A percentile compares a stretch with the other conserved stretches of the same genome.
phyloP scores from a whole-genome alignment of 2,888 invertebrate genomes.

The Nasonia oneida region DNA sequence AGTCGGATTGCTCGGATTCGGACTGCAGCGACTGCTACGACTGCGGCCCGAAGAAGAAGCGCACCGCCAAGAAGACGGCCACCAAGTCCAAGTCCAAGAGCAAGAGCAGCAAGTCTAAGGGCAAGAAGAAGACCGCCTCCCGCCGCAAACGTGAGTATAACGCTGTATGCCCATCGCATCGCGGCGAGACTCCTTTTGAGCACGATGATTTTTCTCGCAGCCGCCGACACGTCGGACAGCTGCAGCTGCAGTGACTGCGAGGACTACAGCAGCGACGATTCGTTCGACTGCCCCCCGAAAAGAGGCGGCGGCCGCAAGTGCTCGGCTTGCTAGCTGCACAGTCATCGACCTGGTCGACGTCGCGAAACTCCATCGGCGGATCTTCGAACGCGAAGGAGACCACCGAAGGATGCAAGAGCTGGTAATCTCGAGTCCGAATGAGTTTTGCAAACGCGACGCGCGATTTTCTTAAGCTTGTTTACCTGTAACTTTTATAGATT shows the following conservation, averaged over 20 bases:
- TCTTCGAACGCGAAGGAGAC: no score
- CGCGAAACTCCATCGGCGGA: no score
- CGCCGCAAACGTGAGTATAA: conserved; percentile 33
- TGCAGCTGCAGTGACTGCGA: conserved; percentile 55
- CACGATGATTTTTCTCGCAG: not conserved
- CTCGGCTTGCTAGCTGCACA: not conserved
- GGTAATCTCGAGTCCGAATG: no score
- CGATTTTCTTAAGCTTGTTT: no score
- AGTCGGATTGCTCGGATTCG: conserved; percentile 49
- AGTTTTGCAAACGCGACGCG: no score
- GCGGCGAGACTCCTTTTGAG: not conserved
- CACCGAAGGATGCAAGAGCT: no score
- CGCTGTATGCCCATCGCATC: no score
- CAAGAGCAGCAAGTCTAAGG: not conserved
- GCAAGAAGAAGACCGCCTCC: conserved; percentile 34
- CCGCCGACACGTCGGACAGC: conserved; percentile 40
- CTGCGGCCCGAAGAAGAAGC: conserved; percentile 45
- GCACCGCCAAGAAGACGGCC: not conserved
- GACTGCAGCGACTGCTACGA: conserved; percentile 63
- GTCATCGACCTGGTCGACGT: no score
- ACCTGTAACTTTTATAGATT: no score
- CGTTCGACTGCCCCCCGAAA: conserved; percentile 5
- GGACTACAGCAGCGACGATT: conserved; percentile 39
- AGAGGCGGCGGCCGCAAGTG: conserved; percentile 14
- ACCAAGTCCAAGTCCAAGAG: not conserved